Conservation (phyloP, 1,140 invertebrate genomes). For the Tenebrio molitor region DNA sequence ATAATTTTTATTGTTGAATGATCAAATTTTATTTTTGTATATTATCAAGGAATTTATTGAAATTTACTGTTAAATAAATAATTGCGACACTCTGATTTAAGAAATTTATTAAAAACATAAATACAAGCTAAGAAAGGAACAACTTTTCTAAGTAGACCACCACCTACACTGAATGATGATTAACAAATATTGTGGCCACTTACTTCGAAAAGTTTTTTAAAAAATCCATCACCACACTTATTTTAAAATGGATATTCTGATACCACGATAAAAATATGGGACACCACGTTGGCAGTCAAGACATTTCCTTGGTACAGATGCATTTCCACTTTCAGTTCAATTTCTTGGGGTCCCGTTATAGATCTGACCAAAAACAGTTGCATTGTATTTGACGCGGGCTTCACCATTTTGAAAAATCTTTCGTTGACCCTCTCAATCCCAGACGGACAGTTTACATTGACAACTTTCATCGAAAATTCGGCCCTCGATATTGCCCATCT, state of each 20-base stretch:
- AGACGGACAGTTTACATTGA: slow-evolving; percentile 73
- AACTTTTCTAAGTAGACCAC: slow-evolving; percentile 16
- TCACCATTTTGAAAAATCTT: slow-evolving; percentile 71
- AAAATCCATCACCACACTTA: slow-evolving; percentile 4
- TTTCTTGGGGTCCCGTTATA: slow-evolving; percentile 89
- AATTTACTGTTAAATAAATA: too few relatives aligned
- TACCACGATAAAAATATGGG: slow-evolving; percentile 87
- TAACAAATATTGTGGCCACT: too few relatives aligned
- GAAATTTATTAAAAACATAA: slow-evolving; percentile 27
- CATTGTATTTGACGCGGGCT: slow-evolving; percentile 65
- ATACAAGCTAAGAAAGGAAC: slow-evolving; percentile 9
- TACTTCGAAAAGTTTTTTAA: too few relatives aligned
- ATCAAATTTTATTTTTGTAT: slow-evolving; percentile 7
- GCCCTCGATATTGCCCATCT: slow-evolving; percentile 76
- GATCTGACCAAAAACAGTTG: slow-evolving; percentile 79
- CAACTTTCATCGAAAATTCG: slow-evolving; percentile 82
- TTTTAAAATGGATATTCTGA: slow-evolving; percentile 85
- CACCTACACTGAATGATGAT: not conserved
- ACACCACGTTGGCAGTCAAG: slow-evolving; percentile 84
- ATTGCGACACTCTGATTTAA: not conserved
- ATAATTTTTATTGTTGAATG: not conserved
- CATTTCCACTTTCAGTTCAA: slow-evolving; percentile 90
- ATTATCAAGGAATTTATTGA: too few relatives aligned
- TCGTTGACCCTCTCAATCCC: slow-evolving; percentile 74
- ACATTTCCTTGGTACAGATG: slow-evolving; percentile 80